Percentiles rank a stretch among this genome's conserved stretches.
Conservation (phyloP, 2,888 invertebrate species). For the Neoscelio sp. region DNA sequence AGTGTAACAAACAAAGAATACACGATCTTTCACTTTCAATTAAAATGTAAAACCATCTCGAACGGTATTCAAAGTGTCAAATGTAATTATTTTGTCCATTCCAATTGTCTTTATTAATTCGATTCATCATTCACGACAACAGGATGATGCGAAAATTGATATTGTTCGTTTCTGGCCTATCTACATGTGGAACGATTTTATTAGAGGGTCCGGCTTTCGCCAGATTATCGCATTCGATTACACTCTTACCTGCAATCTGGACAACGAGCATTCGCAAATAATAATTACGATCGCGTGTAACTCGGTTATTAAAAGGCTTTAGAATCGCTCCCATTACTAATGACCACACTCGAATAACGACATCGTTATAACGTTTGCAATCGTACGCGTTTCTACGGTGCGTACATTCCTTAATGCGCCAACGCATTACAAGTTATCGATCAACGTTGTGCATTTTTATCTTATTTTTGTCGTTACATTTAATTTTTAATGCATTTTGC, state of each 20-base stretch:
- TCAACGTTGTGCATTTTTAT: slow-evolving; percentile 20
- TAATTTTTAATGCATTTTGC: background rate
- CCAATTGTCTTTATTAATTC: too few relatives aligned
- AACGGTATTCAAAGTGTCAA: too few relatives aligned
- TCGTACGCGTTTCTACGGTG: slow-evolving; percentile 28
- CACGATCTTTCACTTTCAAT: too few relatives aligned
- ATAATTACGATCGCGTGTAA: slow-evolving; percentile 77
- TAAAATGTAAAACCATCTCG: too few relatives aligned
- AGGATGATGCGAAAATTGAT: too few relatives aligned
- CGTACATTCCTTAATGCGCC: slow-evolving; percentile 36
- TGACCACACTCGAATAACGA: slow-evolving; percentile 74
- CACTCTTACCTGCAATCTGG: slow-evolving; percentile 47
- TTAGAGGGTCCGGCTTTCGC: too few relatives aligned
- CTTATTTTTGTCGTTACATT: background rate
- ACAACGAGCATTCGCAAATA: slow-evolving; percentile 70
- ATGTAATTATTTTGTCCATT: too few relatives aligned
- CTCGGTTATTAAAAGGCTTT: slow-evolving; percentile 72
- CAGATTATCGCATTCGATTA: slow-evolving; percentile 42
- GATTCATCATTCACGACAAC: too few relatives aligned
- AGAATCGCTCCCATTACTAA: slow-evolving; percentile 76
- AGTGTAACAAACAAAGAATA: too few relatives aligned
- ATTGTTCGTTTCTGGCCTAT: too few relatives aligned
- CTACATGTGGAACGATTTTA: too few relatives aligned
- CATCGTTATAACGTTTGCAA: slow-evolving; percentile 70
- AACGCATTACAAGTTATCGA: slow-evolving; percentile 45